Evolutionary conservation across 1,140 invertebrate species (phyloP).

Genomic region (Drosophila virilis): DNA sequence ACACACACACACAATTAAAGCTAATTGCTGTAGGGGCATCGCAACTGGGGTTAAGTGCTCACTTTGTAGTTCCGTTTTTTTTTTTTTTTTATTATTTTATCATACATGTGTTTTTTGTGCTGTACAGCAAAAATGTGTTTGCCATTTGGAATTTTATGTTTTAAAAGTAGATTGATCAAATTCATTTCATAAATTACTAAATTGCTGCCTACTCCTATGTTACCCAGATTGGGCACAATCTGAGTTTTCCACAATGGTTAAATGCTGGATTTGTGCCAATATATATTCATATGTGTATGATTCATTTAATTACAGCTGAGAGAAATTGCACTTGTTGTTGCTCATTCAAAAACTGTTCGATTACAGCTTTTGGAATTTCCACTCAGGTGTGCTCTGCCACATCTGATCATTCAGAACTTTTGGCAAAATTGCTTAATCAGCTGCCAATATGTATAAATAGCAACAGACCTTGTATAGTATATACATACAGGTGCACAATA

Average conservation of each 20-base stretch:
- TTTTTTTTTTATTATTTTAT: neutral
- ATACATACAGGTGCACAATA: neutral
- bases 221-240: no score
- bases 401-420: constrained; percentile 21
- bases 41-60: constrained; percentile 59
- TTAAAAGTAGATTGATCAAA: constrained; percentile 1
- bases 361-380: constrained; percentile 15
- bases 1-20: constrained; percentile 60
- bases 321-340: neutral
- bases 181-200: neutral
- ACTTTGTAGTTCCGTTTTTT: constrained; percentile 31
- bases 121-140: neutral
- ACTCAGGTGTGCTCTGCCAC: constrained; percentile 14
- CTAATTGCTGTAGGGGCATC: constrained; percentile 51
- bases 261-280: neutral
- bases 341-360: constrained; percentile 7
- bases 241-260: no score
- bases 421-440: constrained; percentile 27
- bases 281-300: neutral
- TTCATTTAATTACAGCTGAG: neutral
- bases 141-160: neutral
- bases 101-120: constrained; percentile 19
- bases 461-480: constrained; percentile 17
- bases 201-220: no score
- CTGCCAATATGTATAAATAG: constrained; percentile 36